Evolutionary conservation across 2,888 invertebrate genomes (phyloP), one percentile per base, ranked within the genome.

Genomic region (Protonemura montana): DNA sequence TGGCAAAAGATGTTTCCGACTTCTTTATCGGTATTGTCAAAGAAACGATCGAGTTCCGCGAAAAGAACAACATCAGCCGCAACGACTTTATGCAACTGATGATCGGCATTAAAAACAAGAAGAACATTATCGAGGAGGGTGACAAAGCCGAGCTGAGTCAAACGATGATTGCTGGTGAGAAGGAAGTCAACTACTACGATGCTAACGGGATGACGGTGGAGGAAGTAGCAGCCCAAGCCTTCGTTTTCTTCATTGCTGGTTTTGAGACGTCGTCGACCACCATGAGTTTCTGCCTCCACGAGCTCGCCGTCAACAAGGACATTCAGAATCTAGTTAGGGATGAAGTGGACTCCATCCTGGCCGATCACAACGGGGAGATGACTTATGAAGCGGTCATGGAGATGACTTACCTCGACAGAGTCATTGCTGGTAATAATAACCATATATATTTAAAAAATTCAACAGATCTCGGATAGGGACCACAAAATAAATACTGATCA

Each of bases 221-320:
- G 16, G 84, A 87, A 28, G 76, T 87, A 13, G 88, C 88, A 42
- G 88, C 87, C 16, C 85, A 88, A 21, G 85, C 88, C 0, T 25
- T 90, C 1, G 13, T 85, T 0, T 35, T 90, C 6, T 90, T 90
- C 82, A 89, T 88, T 0, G 94, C 94, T 25, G 95, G 95, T 0
- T 93, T 94, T 88, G 94, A 94, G 89, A 94, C 95, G 0, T 93
- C 94, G 0, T 94, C 95, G 0, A 93, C 94, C 0, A 93, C 94
- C 0, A 92, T 95, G 3, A 92, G 93, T 87, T 94, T 93, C 87
- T 91, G 92, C 0, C 91, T 93, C 0, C 93, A 93, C 88, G 92
- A 93, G 88, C 89, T 94, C 78, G 93, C 94, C 0, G 88, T 91
- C 10, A 92, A 94, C 89, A 93, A 92, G 42, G 90, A 91, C 0